Conservation (phyloP, 2,113 vertebrate genomes). For the Ciconia stormi region DNA sequence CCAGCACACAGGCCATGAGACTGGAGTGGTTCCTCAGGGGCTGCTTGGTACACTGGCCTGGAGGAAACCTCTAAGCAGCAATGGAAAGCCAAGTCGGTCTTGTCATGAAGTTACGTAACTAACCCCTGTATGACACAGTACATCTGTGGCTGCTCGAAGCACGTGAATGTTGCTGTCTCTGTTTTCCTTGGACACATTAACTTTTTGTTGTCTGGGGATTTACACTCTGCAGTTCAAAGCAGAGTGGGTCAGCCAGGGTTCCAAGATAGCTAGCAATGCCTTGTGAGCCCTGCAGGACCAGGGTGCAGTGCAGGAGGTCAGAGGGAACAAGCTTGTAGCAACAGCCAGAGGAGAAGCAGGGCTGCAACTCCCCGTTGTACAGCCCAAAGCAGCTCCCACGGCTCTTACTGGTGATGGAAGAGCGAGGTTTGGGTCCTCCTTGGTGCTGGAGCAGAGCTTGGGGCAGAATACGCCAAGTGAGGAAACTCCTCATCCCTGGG, state of each 20-base stretch:
- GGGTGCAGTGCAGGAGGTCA: not conserved
- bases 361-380: not conserved
- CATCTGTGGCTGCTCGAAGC: not conserved
- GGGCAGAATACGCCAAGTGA: not conserved
- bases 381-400: not conserved
- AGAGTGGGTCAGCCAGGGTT: not conserved
- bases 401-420: not conserved
- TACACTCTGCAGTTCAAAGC: not conserved
- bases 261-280: not conserved
- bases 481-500: not conserved
- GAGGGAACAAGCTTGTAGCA: not conserved
- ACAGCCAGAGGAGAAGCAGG: not conserved
- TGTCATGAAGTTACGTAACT: not conserved
- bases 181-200: not conserved
- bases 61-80: not conserved
- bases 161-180: not conserved
- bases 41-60: not conserved
- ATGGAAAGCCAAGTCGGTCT: not conserved
- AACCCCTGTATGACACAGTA: not conserved
- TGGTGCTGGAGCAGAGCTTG: not conserved
- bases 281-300: not conserved
- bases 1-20: not conserved
- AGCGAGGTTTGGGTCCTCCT: rapidly evolving
- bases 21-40: not conserved
- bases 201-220: not conserved